Conservation (phyloP, 23 tunicate genomes). For the Trididemnum nubilum region DNA sequence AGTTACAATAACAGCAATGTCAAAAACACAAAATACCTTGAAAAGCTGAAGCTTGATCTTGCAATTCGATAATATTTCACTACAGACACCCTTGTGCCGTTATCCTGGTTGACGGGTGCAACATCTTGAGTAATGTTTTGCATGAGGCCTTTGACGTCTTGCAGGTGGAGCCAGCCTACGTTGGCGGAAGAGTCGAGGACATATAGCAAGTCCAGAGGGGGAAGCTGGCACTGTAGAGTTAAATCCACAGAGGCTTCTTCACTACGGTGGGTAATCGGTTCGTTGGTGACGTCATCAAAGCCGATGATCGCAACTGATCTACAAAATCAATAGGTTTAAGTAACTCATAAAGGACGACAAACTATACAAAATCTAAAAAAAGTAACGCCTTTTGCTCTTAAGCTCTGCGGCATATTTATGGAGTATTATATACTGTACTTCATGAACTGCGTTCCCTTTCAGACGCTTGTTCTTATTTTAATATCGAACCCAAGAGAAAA, state of each 20-base stretch:
- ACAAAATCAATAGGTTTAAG: no score
- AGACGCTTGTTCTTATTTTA: no score
- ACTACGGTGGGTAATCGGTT: neutral
- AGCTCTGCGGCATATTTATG: no score
- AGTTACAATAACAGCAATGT: neutral
- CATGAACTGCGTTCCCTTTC: no score
- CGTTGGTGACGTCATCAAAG: neutral
- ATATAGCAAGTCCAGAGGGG: conserved; percentile 27
- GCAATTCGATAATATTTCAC: conserved; percentile 1
- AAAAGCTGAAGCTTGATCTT: neutral
- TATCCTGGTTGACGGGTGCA: conserved; percentile 6
- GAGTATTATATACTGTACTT: no score
- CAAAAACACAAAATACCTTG: neutral
- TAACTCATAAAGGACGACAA: no score
- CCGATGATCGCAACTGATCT: neutral
- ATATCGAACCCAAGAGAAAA: no score
- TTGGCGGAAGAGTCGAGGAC: conserved; percentile 8
- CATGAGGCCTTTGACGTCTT: neutral
- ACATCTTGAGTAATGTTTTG: neutral
- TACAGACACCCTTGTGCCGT: conserved; percentile 32
- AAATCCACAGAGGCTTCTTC: neutral
- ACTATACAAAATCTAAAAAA: no score
- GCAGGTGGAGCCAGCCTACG: conserved; percentile 8
- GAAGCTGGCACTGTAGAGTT: neutral
- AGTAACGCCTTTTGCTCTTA: no score